Base-by-base conservation (phyloP, 1,140 invertebrate genomes). In the Drosophila quadrilineata region DNA sequence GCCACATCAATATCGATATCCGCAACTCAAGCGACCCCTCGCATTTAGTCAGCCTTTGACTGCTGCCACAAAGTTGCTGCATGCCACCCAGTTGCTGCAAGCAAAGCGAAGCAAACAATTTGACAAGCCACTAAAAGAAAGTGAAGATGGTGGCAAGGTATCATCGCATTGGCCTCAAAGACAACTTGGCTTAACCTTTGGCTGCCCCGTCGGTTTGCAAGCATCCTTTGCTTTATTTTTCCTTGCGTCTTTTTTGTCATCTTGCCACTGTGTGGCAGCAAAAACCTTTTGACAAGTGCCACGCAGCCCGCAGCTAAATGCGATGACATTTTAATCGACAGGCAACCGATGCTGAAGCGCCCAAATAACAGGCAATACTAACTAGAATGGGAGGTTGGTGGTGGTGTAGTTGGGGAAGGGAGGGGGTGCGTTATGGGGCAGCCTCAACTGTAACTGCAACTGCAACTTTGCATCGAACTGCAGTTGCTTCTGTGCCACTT, bases 241-340 rank as follows among this genome's bases (percentile, higher is more conserved):
- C 8, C 10, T 26, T 38, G 6, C 19, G 2, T 21, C 10, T 45
- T 28, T 24, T 12, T 14, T 43, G 17, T 26, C 5, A 16, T 40
- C 36, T 49, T 26, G 38, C 21, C 9, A 8, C 12, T 26, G 16
- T 28, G 14, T 73, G 21, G 41, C 59, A 50, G 71, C 60, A 79
- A 77, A 74, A 79, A 68, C 75, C 57, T 66, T 79, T 70, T 74
- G 75, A 79, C 75, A 79, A 79, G 59, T 79, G 75, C 62, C 71
- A 65, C 66, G 56, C 62, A 56, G 50, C 53, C 62, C 53, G 59
- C 76, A 75, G 76, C 77, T 70, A 75, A 75, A 72, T 62, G 73
- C 79, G 82, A 84, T 85, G 77, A 84, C 77, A 84, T 84, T 84
- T 84, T 85, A 84, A 84, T 84, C 79, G 74, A 80, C 71, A 80